Evolutionary conservation across 2,797 vertebrate species (phyloP).

Genomic region (Clamator glandarius): DNA sequence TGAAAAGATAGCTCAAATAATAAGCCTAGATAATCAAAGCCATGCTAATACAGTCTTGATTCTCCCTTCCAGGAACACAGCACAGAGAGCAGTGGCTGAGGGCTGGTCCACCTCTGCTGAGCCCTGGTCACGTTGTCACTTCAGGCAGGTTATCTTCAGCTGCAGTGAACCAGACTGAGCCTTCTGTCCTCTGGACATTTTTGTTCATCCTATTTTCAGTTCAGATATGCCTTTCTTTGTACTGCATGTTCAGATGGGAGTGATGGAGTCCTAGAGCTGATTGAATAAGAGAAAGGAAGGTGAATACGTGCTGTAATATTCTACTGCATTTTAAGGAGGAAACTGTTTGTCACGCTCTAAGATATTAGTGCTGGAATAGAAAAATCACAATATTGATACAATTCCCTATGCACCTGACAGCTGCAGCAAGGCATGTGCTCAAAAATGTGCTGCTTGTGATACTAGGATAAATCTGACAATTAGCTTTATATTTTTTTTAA

Average conservation of each 20-base stretch:
- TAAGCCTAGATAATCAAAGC: not conserved
- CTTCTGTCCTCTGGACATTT: fast-evolving
- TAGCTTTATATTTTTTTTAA: not conserved
- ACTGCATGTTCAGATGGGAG: not conserved
- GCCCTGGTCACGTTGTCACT: not conserved
- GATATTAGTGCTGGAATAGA: not conserved
- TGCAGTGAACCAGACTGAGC: not conserved
- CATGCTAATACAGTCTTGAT: fast-evolving
- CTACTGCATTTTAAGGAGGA: not conserved
- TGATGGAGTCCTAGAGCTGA: not conserved
- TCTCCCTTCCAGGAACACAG: not conserved
- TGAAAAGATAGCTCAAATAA: not conserved
- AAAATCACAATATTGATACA: not conserved
- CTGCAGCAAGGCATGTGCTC: not conserved
- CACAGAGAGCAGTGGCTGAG: not conserved
- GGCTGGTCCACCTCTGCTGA: not conserved
- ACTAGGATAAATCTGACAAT: not conserved
- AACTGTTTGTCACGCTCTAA: not conserved
- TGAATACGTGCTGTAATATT: not conserved
- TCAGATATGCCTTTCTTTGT: not conserved
- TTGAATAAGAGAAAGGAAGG: not conserved
- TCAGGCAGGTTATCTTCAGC: not conserved
- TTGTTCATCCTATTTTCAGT: not conserved
- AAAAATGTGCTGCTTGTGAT: not conserved
- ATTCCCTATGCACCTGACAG: not conserved